Evolutionary conservation across 1,140 invertebrate species (phyloP).

Genomic region (Polyergus mexicanus): DNA sequence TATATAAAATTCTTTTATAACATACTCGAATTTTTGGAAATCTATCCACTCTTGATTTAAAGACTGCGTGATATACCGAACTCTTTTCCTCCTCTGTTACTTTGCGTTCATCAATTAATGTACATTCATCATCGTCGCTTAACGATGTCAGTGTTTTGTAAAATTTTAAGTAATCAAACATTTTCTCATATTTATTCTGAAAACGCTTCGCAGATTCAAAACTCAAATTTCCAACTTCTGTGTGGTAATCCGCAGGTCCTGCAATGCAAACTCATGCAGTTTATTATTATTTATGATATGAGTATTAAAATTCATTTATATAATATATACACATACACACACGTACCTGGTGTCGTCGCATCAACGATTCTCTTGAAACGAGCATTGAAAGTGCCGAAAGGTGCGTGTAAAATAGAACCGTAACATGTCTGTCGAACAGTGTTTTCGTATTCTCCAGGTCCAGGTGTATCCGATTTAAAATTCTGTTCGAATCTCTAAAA

Average conservation of each 20-base stretch:
- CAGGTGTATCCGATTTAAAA: slow-evolving; percentile 43
- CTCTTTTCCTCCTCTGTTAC: background rate
- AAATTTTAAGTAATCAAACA: background rate
- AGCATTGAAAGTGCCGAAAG: slow-evolving; percentile 57
- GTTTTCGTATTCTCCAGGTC: slow-evolving; percentile 67
- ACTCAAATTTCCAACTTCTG: slow-evolving; percentile 61
- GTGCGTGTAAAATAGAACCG: slow-evolving; percentile 50
- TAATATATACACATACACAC: background rate
- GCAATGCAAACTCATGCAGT: background rate
- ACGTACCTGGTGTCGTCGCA: slow-evolving; percentile 50
- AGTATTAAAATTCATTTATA: background rate
- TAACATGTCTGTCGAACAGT: background rate
- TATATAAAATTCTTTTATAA: background rate
- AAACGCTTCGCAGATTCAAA: slow-evolving; percentile 66
- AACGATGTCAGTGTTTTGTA: background rate
- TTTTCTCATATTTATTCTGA: background rate
- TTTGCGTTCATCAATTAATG: background rate
- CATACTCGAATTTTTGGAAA: slow-evolving; percentile 24
- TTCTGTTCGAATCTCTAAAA: slow-evolving; percentile 63
- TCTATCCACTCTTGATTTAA: slow-evolving; percentile 69
- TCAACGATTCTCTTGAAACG: slow-evolving; percentile 33
- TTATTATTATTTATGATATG: background rate
- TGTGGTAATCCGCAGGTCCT: slow-evolving; percentile 69
- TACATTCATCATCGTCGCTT: slow-evolving; percentile 12
- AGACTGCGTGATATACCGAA: slow-evolving; percentile 67